These are phyloP conservation scores for Acanthurus tractus DNA, from an alignment of 2,797 vertebrate genomes.

Conservation along the genomic window DNA sequence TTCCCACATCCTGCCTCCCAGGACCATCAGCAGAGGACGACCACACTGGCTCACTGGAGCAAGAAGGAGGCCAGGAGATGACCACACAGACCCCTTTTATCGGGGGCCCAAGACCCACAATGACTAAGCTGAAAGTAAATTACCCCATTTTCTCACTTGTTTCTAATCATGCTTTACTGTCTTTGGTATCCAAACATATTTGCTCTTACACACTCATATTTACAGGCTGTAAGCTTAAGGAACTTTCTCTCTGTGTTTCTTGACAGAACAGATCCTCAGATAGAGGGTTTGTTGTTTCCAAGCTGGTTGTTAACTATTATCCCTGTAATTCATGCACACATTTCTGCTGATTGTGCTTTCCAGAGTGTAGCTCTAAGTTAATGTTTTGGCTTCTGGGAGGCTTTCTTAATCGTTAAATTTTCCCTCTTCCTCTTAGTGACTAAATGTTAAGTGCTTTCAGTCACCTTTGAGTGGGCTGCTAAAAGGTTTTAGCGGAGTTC, in stretches of 20 bases:
- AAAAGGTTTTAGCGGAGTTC: slow-evolving; percentile 16
- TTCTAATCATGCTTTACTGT: slow-evolving; percentile 27
- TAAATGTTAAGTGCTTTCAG: slow-evolving; percentile 42
- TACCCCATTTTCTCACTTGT: slow-evolving; percentile 47
- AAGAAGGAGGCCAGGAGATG: slow-evolving; percentile 74
- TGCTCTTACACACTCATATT: slow-evolving; percentile 22
- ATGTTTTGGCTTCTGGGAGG: slow-evolving; percentile 56
- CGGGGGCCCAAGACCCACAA: slow-evolving; percentile 95
- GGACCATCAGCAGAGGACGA: slow-evolving; percentile 29
- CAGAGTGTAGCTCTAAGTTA: slow-evolving; percentile 47
- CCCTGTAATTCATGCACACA: slow-evolving; percentile 63
- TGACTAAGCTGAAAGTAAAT: slow-evolving; percentile 95
- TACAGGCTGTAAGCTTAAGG: slow-evolving; percentile 27
- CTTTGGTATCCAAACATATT: slow-evolving; percentile 34
- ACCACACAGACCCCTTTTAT: slow-evolving; percentile 84
- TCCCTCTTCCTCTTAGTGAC: slow-evolving; percentile 31
- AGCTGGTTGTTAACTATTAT: slow-evolving; percentile 70
- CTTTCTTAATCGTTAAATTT: slow-evolving; percentile 47
- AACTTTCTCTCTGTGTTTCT: slow-evolving; percentile 40
- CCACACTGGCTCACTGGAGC: slow-evolving; percentile 36
- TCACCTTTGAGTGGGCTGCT: slow-evolving; percentile 44
- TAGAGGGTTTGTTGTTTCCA: slow-evolving; percentile 58
- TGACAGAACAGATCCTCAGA: slow-evolving; percentile 18
- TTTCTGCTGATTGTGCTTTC: slow-evolving; percentile 59
- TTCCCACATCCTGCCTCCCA: slow-evolving; percentile 12